Conservation (phyloP, 2,797 vertebrate genomes). For the Danio albolineatus region DNA sequence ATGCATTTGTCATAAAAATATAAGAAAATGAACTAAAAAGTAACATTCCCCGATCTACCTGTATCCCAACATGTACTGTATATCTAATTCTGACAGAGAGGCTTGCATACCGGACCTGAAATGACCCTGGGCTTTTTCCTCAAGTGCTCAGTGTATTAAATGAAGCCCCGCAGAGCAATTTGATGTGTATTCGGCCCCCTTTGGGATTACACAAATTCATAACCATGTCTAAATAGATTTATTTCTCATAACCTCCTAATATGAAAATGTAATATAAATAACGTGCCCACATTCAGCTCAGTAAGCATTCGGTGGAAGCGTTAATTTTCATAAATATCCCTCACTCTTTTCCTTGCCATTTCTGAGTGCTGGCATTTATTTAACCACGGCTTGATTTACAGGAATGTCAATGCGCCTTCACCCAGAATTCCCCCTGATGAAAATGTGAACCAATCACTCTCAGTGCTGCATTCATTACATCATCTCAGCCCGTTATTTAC, state of each 20-base stretch:
- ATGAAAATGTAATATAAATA: constrained; percentile 75
- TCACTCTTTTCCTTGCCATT: constrained; percentile 7
- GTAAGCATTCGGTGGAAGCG: constrained; percentile 45
- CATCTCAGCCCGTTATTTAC: constrained; percentile 53
- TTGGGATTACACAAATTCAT: constrained; percentile 44
- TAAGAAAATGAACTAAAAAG: background rate
- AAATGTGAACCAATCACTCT: constrained; percentile 29
- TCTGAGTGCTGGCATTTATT: constrained; percentile 39
- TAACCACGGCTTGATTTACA: constrained; percentile 50
- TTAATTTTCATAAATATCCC: constrained; percentile 52
- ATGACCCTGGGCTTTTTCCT: constrained; percentile 14
- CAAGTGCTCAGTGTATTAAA: background rate
- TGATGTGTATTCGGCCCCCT: constrained; percentile 31
- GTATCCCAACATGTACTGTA: background rate
- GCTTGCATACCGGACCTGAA: background rate
- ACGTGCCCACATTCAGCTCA: constrained; percentile 30
- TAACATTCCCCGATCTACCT: background rate
- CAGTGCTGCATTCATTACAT: constrained; percentile 47
- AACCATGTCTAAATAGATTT: constrained; percentile 66
- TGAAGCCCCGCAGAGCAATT: constrained; percentile 12
- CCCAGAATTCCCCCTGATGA: constrained; percentile 33
- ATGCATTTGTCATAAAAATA: background rate
- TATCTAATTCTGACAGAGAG: background rate
- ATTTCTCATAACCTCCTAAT: constrained; percentile 76
- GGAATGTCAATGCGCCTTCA: constrained; percentile 40